phyloP scores from a whole-genome alignment of 2,797 vertebrate species.

The Neopelma chrysocephalum region DNA sequence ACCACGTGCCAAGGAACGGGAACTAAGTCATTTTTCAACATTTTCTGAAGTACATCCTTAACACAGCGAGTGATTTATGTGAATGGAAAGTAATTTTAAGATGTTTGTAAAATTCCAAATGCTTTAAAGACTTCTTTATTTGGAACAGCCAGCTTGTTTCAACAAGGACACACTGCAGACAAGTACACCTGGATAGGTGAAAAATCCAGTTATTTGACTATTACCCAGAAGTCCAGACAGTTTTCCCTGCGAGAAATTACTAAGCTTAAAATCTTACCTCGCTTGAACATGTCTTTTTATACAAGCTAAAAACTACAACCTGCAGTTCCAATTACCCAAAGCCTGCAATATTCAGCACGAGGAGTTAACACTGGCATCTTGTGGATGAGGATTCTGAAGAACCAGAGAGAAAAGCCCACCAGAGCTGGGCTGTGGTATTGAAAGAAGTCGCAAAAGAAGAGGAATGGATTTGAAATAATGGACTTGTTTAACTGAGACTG shows the following conservation, averaged over 20 bases:
- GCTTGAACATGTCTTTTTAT: neutral
- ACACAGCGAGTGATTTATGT: fast-evolving
- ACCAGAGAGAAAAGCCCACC: too few species aligned
- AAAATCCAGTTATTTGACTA: neutral
- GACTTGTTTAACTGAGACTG: too few species aligned
- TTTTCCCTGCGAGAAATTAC: neutral
- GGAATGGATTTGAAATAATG: too few species aligned
- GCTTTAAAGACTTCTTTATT: neutral
- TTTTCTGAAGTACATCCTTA: neutral
- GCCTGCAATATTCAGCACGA: neutral
- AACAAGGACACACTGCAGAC: neutral
- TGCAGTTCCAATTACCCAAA: neutral
- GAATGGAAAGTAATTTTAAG: neutral
- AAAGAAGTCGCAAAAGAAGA: too few species aligned
- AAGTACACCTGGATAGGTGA: neutral
- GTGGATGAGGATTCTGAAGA: too few species aligned
- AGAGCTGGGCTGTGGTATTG: too few species aligned
- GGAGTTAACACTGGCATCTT: fast-evolving
- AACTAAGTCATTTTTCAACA: neutral
- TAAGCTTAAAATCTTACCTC: neutral
- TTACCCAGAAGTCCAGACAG: neutral
- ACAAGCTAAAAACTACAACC: neutral
- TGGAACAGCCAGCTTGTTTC: neutral
- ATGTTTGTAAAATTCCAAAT: neutral
- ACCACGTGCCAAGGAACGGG: neutral